Percentiles rank a stretch among this genome's conserved stretches.
Conservation (phyloP, 2,797 vertebrate species). For the Chiroxiphia lanceolata region DNA sequence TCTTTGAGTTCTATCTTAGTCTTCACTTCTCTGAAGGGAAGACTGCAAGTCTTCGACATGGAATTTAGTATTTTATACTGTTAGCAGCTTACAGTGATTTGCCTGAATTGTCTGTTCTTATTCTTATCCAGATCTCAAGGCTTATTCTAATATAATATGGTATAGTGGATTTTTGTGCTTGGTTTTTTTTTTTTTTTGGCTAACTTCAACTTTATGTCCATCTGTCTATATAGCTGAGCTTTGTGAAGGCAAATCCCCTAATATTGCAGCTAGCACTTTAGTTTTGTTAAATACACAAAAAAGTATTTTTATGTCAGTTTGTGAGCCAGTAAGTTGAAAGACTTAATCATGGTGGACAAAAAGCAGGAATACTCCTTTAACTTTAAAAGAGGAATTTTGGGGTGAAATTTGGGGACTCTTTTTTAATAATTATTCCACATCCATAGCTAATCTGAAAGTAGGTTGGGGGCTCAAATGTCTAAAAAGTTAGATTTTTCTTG, state of each 20-base stretch:
- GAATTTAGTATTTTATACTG: background rate
- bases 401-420: background rate
- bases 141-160: background rate
- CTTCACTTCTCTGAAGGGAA: background rate
- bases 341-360: background rate
- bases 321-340: background rate
- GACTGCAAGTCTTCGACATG: background rate
- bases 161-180: background rate
- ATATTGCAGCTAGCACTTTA: background rate
- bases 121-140: background rate
- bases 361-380: background rate
- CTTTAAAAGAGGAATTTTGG: background rate
- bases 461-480: background rate
- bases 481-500: background rate
- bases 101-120: background rate
- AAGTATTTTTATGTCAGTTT: background rate
- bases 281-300: background rate
- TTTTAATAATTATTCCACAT: background rate
- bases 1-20: background rate
- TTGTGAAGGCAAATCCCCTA: background rate
- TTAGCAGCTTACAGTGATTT: background rate
- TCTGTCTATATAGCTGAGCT: background rate
- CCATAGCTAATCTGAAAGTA: background rate
- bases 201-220: background rate
- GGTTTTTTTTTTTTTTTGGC: background rate